These are phyloP conservation scores for Corythoichthys intestinalis DNA, from an alignment of 2,113 vertebrate genomes.

Conservation along the genomic window DNA sequence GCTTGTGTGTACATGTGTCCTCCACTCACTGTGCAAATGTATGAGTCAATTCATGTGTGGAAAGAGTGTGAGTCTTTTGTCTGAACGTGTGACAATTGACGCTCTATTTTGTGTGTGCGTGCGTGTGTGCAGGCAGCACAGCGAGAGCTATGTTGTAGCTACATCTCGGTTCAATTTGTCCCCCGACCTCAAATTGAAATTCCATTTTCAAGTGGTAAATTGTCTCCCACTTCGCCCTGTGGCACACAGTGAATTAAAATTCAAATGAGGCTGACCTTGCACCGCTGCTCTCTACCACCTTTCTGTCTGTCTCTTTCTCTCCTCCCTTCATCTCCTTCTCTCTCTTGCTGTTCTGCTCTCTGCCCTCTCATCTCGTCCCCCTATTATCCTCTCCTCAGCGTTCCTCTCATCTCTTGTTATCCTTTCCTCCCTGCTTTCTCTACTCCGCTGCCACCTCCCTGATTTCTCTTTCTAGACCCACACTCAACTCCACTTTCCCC, in stretches of 20 bases:
- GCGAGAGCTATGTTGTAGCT: constrained; percentile 67
- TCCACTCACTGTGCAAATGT: constrained; percentile 2
- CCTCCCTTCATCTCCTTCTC: constrained; percentile 38
- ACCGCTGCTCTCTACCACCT: constrained; percentile 55
- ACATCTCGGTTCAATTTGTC: constrained; percentile 74
- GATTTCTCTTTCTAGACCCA: constrained; percentile 29
- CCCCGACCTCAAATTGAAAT: constrained; percentile 73
- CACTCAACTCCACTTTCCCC: constrained; percentile 24
- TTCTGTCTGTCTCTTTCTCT: constrained; percentile 45
- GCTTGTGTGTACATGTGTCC: background rate
- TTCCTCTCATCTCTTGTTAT: constrained; percentile 66
- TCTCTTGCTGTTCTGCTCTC: constrained; percentile 47
- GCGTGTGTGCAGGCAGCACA: constrained; percentile 15
- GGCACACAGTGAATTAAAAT: constrained; percentile 75
- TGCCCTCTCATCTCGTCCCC: constrained; percentile 61
- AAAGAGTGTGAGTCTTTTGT: constrained; percentile 19
- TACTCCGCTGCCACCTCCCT: constrained; percentile 13
- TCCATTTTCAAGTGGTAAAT: constrained; percentile 76
- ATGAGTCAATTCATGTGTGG: constrained; percentile 19
- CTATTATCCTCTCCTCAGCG: constrained; percentile 59
- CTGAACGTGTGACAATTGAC: constrained; percentile 20
- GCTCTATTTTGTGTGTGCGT: background rate
- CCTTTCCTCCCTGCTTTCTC: constrained; percentile 39
- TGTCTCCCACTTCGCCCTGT: constrained; percentile 74
- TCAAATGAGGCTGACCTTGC: constrained; percentile 73